Base-by-base conservation (phyloP, 92 coral and sea anemone species). In the Bergia puertoricense region DNA sequence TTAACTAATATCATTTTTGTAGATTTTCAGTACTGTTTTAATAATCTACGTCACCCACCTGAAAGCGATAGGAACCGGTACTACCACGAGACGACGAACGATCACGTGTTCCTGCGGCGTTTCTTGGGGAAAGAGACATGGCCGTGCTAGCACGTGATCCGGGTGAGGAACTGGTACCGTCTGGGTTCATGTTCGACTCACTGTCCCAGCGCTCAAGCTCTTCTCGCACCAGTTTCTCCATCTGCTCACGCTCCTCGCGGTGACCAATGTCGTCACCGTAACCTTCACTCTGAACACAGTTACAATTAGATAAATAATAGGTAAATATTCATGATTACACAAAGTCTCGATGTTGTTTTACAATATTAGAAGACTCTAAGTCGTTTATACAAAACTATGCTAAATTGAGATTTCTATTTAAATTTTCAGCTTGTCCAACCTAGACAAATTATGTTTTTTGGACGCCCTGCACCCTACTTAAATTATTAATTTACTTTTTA, bases 131-230 rank as follows among this genome's bases (percentile, higher is more conserved):
- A 56, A 89, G 85, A 40, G 98, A 94, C 87, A 83, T 91, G 74
- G 98, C 96, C n/a, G 98, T 96, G 79, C 94, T 93, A 30, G 94
- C 94, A 48, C 99, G 99, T 69, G 99, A 95, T 65, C 89, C 98
- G 67, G 95, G 88, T 66, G 97, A 92, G 79, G 98, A 86, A 57
- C 94, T 72, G 43, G 84, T 86, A 7, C 95, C 89, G 77, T 86
- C 77, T 23, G 87, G 92, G 13, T 39, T 93, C 97, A 97, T 90
- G 56, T 93, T 92, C 10, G 98, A 91, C 80, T 95, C 98, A 83
- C 99, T 97, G 75, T 92, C 96, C 98, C 99, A 97, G 91, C 97
- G 96, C 77, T 95, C 98, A 54, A 97, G 92, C 86, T 97, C 99
- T 85, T 97, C 99, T 86, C 99, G 98, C 56, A 97, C 99, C 81